Evolutionary conservation across 53 echinoderm and acorn worm species (phyloP).

Genomic region (Paelopatides confundens): DNA sequence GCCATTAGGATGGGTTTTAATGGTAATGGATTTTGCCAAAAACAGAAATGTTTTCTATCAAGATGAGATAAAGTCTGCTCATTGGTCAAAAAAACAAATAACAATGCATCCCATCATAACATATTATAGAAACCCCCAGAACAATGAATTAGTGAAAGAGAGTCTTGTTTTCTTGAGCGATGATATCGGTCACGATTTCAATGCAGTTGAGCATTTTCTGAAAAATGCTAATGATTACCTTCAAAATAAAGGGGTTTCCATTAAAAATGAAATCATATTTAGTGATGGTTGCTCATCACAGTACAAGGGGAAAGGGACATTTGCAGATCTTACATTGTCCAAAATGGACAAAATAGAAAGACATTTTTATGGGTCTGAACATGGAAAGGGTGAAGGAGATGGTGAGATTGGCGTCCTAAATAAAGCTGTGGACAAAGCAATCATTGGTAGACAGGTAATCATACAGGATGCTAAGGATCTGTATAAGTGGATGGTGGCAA

Average conservation of each 20-base stretch:
- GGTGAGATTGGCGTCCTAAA: background rate
- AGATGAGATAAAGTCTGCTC: slow-evolving; percentile 64
- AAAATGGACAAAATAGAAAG: slow-evolving; percentile 1
- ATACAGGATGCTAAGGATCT: background rate
- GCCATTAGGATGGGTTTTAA: slow-evolving; percentile 39
- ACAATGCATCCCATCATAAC: slow-evolving; percentile 57
- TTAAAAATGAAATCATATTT: slow-evolving; percentile 40
- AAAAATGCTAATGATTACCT: slow-evolving; percentile 37
- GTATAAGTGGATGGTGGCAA: background rate
- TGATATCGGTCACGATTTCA: slow-evolving; percentile 54
- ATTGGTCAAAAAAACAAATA: slow-evolving; percentile 34
- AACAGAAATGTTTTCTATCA: slow-evolving; percentile 56
- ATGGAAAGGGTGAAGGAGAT: background rate
- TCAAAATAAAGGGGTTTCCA: background rate
- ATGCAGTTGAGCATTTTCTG: slow-evolving; percentile 59
- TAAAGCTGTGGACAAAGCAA: background rate
- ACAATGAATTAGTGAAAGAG: too few species aligned
- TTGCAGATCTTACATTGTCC: slow-evolving; percentile 54
- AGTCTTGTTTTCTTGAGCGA: slow-evolving; percentile 44
- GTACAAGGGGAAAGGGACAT: slow-evolving; percentile 57
- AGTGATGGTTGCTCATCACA: slow-evolving; percentile 65
- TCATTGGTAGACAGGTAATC: background rate
- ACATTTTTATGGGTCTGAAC: slow-evolving; percentile 61
- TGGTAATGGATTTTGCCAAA: slow-evolving; percentile 68
- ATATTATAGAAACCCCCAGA: background rate